Evolutionary conservation across 2,888 invertebrate species (phyloP), one percentile per base, ranked within the genome.

Genomic region (Ceramica pisi): DNA sequence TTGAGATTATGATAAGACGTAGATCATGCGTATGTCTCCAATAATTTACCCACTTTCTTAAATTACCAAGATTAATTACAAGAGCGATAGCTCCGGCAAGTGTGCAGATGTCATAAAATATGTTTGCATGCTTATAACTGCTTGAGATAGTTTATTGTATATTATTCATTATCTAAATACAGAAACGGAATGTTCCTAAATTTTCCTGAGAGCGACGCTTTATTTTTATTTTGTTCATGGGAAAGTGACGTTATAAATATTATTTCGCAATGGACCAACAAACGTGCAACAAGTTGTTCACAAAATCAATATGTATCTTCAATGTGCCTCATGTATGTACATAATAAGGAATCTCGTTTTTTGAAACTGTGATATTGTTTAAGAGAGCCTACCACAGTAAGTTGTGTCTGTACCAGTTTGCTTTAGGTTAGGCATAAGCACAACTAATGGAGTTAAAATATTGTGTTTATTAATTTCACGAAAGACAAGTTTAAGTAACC

Each of bases 261-360:
- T 78, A 80, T 81, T 72, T 81, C 41, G 66, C 72, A 67, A 71
- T 79, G 72, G 84, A 85, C 86, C 86, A 87, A 89, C 90, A 92
- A 91, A 92, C 93, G 93, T 91, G 93, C 94, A 94, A 94, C 94
- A 94, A 93, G 94, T 94, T 89, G 91, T 86, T 86, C 85, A 80
- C 84, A 82, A 82, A 87, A 87, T 87, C 87, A 80, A 87, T 87
- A 86, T 75, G 21, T 78, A 86, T 75, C 23, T 78, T 74, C 62
- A 75, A 53, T 77, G 65, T 77, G 65, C 21, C n/a, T 75, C 23
- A 55, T 56, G 51, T 59, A 53, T 56, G 51, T 59, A 21, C n/a
- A n/a, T n/a, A n/a, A n/a, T 44, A 48, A 63, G 67, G 62, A 56
- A 56, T 50, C 31, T 56, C 3, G 38, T 67, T 60, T 66, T 19